These are phyloP conservation scores for Pterois miles DNA, from an alignment of 2,797 vertebrate species.

Conservation along the genomic window DNA sequence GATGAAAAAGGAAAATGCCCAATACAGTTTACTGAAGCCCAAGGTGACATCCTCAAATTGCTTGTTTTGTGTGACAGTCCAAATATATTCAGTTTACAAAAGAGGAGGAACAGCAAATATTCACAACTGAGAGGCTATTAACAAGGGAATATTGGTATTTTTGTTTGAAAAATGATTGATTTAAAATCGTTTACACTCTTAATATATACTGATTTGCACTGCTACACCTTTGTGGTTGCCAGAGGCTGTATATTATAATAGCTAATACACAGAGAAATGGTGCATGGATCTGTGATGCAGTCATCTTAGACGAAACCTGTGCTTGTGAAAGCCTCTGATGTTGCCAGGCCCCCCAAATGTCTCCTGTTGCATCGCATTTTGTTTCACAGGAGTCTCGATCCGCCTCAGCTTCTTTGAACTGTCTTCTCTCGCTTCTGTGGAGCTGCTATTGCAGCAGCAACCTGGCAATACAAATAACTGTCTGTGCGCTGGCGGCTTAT, in stretches of 20 bases:
- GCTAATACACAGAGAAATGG: constrained; percentile 1
- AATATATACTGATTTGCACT: not conserved
- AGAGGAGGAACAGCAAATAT: not conserved
- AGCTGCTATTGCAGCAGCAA: constrained; percentile 70
- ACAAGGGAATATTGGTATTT: not conserved
- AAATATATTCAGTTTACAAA: not conserved
- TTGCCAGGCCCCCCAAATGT: constrained; percentile 32
- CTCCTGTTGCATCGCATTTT: constrained; percentile 67
- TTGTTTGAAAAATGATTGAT: not conserved
- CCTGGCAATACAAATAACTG: constrained; percentile 78
- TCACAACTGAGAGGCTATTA: not conserved
- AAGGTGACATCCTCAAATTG: not conserved
- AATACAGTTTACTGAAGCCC: not conserved
- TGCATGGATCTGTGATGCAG: constrained; percentile 26
- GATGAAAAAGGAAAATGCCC: not conserved
- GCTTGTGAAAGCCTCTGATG: constrained; percentile 42
- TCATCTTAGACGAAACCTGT: constrained; percentile 23
- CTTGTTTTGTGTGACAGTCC: not conserved
- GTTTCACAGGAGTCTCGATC: constrained; percentile 59
- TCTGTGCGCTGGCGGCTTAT: constrained; percentile 75
- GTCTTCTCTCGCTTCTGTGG: constrained; percentile 60
- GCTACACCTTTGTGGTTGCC: not conserved
- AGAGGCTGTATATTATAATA: constrained; percentile 5
- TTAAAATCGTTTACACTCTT: not conserved
- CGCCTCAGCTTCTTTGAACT: constrained; percentile 62